phyloP scores from a whole-genome alignment of 2,888 invertebrate genomes.

The Schrankia costaestrigalis region DNA sequence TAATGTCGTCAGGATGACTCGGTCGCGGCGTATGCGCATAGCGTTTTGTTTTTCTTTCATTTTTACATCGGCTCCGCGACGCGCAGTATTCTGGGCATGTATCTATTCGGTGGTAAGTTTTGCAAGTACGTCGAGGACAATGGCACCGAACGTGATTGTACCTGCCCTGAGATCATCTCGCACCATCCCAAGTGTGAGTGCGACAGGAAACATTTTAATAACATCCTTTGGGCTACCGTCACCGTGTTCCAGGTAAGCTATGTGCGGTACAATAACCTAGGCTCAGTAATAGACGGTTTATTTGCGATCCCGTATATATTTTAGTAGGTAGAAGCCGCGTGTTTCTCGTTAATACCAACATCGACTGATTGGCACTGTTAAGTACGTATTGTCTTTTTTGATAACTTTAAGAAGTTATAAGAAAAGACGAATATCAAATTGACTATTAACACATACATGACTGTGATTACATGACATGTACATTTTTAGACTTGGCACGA shows the following conservation, averaged over 20 bases:
- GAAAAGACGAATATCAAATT: slow-evolving; percentile 40
- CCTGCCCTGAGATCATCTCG: slow-evolving; percentile 94
- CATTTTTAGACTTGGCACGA: slow-evolving; percentile 32
- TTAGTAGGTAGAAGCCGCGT: slow-evolving; percentile 60
- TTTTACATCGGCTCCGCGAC: slow-evolving; percentile 72
- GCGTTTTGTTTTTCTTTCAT: slow-evolving; percentile 79
- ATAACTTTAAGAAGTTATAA: slow-evolving; percentile 38
- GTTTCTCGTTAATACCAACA: slow-evolving; percentile 57
- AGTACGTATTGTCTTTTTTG: slow-evolving; percentile 43
- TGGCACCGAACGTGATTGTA: slow-evolving; percentile 92
- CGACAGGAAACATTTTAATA: slow-evolving; percentile 99
- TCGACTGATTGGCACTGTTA: slow-evolving; percentile 25
- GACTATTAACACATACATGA: no score
- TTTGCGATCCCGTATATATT: slow-evolving; percentile 72
- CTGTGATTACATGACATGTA: no score
- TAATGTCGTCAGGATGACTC: slow-evolving; percentile 59
- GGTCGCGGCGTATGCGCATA: slow-evolving; percentile 76
- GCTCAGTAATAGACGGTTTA: slow-evolving; percentile 64
- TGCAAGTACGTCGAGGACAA: slow-evolving; percentile 96
- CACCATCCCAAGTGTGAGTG: slow-evolving; percentile 95
- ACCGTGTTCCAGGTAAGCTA: slow-evolving; percentile 97
- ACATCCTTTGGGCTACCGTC: slow-evolving; percentile 97
- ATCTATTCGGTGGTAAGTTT: slow-evolving; percentile 99
- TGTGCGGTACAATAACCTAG: slow-evolving; percentile 60
- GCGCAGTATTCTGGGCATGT: slow-evolving; percentile 99